A percentile compares a stretch with the other conserved stretches of the same genome.
Evolutionary conservation across 2,797 vertebrate species (phyloP).

Genomic region (Cyclopterus lumpus): DNA sequence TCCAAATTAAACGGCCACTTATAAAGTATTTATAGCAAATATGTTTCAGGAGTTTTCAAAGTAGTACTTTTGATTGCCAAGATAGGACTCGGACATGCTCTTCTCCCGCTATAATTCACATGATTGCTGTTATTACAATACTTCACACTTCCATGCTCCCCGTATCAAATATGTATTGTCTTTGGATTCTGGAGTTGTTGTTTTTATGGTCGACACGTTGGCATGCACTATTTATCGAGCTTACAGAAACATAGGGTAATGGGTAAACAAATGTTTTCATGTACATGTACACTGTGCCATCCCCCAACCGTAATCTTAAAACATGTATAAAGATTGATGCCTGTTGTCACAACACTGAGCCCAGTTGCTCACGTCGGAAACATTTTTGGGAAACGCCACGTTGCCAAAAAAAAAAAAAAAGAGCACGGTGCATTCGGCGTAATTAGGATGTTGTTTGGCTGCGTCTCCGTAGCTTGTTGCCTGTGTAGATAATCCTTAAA

Average conservation of each 20-base stretch:
- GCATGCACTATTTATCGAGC: background rate
- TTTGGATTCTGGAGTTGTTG: background rate
- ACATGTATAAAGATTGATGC: conserved; percentile 19
- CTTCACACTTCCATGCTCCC: background rate
- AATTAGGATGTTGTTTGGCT: conserved; percentile 72
- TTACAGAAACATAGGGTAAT: background rate
- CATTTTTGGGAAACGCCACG: conserved; percentile 34
- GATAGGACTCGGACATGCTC: background rate
- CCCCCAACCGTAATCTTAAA: background rate
- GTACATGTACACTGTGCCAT: background rate
- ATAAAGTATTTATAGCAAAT: background rate
- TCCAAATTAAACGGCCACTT: background rate
- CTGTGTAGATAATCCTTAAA: conserved; percentile 73
- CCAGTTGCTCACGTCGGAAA: conserved; percentile 23
- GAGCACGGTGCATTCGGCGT: conserved; percentile 45
- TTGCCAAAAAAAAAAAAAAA: conserved; percentile 6
- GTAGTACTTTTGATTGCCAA: background rate
- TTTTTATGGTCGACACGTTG: background rate
- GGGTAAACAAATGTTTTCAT: background rate
- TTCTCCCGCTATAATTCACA: background rate
- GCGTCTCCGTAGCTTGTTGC: conserved; percentile 60
- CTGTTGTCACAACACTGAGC: conserved; percentile 32
- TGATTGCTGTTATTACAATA: background rate
- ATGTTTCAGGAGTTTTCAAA: background rate
- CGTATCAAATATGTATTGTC: conserved; percentile 23